Percentiles rank a stretch among this genome's conserved stretches.
Evolutionary conservation across 2,113 vertebrate genomes (phyloP).

Genomic region (Suncus etruscus): DNA sequence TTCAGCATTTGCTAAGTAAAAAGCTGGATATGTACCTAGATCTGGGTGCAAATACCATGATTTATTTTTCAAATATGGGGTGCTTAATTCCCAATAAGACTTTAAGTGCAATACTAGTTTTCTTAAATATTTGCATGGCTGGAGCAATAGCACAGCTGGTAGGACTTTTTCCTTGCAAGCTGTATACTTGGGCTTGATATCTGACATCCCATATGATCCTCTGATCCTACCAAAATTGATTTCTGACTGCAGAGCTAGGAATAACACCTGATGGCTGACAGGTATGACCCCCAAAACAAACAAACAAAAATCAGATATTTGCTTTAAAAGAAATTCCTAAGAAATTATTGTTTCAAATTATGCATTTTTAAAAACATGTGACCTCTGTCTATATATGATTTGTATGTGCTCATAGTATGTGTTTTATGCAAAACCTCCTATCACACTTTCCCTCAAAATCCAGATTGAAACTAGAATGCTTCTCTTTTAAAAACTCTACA

Average conservation of each 20-base stretch:
- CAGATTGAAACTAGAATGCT: constrained; percentile 55
- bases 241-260: too few relatives aligned
- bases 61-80: constrained; percentile 35
- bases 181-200: too few relatives aligned
- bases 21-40: constrained; percentile 31
- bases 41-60: constrained; percentile 1
- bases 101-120: constrained; percentile 1
- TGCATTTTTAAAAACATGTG: too few relatives aligned
- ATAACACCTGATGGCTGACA: too few relatives aligned
- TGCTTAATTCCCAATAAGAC: not conserved
- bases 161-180: too few relatives aligned
- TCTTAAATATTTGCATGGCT: not conserved
- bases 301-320: constrained; percentile 19
- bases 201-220: too few relatives aligned
- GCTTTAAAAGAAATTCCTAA: not conserved
- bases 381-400: too few relatives aligned
- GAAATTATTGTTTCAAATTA: too few relatives aligned
- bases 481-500: constrained; percentile 57
- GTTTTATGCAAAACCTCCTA: constrained; percentile 34
- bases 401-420: not conserved
- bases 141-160: too few relatives aligned
- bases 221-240: too few relatives aligned
- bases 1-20: constrained; percentile 14
- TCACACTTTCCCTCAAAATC: not conserved
- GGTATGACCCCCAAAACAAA: too few relatives aligned